Percentiles rank a stretch among this genome's conserved stretches.
Conservation (phyloP, 2,113 vertebrate species). For the Zapus hudsonius region DNA sequence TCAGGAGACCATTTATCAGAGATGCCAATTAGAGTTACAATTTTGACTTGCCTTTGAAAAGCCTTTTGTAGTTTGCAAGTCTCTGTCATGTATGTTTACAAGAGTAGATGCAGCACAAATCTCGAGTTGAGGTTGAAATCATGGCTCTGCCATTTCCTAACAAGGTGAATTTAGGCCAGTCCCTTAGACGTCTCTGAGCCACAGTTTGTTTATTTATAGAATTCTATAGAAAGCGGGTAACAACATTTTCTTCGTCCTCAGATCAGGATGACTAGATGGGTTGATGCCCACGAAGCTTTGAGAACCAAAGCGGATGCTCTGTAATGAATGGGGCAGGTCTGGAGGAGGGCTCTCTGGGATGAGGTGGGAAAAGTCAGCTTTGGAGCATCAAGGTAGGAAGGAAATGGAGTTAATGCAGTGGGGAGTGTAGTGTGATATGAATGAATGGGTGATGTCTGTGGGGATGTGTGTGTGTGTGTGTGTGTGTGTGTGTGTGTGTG, state of each 20-base stretch:
- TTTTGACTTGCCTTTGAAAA: not conserved
- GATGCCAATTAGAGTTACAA: not conserved
- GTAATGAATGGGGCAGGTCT: not conserved
- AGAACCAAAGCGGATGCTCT: not conserved
- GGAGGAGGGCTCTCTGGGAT: not conserved
- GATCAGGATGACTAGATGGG: not conserved
- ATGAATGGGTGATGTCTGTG: not conserved
- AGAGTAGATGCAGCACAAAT: not conserved
- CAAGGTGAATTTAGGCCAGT: not conserved
- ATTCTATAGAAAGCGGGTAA: not conserved
- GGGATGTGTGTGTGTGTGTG: not conserved
- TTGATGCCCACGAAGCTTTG: not conserved
- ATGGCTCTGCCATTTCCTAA: not conserved
- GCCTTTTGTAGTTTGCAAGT: not conserved
- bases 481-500: not conserved
- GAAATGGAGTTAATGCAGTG: not conserved
- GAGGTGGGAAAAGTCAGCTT: not conserved
- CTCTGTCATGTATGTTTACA: not conserved
- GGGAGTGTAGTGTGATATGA: not conserved
- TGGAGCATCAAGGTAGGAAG: not conserved
- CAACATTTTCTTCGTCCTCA: not conserved
- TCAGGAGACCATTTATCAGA: not conserved
- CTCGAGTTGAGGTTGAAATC: not conserved
- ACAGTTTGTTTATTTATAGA: not conserved
- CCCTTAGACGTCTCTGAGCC: conserved; percentile 6